Percentiles rank a stretch among this genome's conserved stretches.
Evolutionary conservation across 2,113 vertebrate species (phyloP).

Genomic region (Marmota flaviventris): DNA sequence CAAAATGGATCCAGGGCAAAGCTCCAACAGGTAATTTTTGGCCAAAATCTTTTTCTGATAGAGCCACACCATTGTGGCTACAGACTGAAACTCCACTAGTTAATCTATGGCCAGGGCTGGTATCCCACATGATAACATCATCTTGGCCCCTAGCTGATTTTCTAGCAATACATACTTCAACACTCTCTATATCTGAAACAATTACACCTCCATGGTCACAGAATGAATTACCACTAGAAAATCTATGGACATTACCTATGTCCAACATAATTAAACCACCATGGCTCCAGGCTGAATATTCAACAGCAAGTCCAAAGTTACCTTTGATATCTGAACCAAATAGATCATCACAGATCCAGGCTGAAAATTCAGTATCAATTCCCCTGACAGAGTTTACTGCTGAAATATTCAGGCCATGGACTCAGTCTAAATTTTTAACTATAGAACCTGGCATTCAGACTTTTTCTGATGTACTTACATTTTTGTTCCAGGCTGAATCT

Average conservation of each 20-base stretch:
- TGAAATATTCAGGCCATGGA: not conserved
- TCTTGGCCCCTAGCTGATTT: not conserved
- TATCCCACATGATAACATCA: not conserved
- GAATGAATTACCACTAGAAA: not conserved
- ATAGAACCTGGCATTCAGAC: not conserved
- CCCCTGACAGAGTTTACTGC: not conserved
- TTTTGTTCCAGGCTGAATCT: not conserved
- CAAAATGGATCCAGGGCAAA: too few species aligned
- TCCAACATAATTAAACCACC: too few species aligned
- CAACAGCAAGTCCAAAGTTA: not conserved
- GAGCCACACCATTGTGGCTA: too few species aligned
- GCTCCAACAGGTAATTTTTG: too few species aligned
- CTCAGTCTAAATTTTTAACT: fast-evolving
- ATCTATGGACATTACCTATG: not conserved
- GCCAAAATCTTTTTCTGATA: too few species aligned
- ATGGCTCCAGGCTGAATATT: not conserved
- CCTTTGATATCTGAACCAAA: not conserved
- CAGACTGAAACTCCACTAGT: not conserved
- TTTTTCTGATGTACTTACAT: fast-evolving
- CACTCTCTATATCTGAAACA: not conserved
- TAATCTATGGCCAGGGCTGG: too few species aligned
- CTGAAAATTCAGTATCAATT: not conserved
- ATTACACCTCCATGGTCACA: not conserved
- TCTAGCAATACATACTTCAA: not conserved
- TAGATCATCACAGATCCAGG: fast-evolving